phyloP scores from a whole-genome alignment of 2,113 vertebrate species.

The Psammodynastes pulverulentus region DNA sequence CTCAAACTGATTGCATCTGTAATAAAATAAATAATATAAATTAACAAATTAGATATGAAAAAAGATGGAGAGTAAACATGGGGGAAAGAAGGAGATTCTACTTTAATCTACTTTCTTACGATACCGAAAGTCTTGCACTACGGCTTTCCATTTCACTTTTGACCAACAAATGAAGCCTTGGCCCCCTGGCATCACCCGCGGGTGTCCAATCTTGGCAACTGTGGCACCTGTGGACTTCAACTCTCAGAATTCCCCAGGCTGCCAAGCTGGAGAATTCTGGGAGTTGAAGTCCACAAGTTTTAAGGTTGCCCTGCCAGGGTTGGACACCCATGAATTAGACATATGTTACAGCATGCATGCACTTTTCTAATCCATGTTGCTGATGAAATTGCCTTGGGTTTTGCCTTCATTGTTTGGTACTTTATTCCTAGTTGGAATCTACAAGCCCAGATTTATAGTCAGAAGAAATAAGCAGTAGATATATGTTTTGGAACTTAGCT shows the following conservation, averaged over 20 bases:
- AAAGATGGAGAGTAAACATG: neutral
- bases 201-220: neutral
- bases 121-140: neutral
- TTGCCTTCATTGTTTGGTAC: neutral
- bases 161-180: neutral
- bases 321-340: neutral
- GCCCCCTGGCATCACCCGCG: neutral
- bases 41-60: neutral
- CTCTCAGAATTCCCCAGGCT: too few relatives aligned
- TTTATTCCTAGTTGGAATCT: neutral
- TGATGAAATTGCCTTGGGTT: neutral
- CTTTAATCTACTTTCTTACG: neutral
- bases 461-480: neutral
- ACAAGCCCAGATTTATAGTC: too few relatives aligned
- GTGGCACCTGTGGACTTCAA: neutral
- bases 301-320: neutral
- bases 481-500: neutral
- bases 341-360: neutral
- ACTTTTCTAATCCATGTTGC: neutral
- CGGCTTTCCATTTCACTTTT: neutral
- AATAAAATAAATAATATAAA: neutral
- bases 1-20: neutral
- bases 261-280: neutral
- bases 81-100: neutral
- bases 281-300: neutral